phyloP scores from a whole-genome alignment of 2,888 invertebrate genomes.

The Lampropteryx suffumata region DNA sequence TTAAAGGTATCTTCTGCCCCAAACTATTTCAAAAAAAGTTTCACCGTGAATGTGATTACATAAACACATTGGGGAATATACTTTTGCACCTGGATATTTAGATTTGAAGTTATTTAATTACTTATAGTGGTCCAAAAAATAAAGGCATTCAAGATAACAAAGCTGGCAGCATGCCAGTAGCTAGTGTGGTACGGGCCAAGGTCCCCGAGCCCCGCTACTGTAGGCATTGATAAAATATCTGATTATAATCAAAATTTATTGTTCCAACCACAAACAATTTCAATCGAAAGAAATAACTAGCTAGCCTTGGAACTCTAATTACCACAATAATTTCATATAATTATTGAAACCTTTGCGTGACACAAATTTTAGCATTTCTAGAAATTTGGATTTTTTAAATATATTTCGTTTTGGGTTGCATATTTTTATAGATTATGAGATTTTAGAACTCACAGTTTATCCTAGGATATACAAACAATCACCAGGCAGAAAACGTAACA shows the following conservation, averaged over 20 bases:
- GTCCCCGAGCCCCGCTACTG: conserved; percentile 44
- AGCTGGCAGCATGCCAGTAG: conserved; percentile 58
- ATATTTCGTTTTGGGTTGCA: too few relatives aligned
- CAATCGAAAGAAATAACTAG: conserved; percentile 31
- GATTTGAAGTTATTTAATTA: too few relatives aligned
- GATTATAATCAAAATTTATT: conserved; percentile 57
- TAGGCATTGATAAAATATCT: conserved; percentile 36
- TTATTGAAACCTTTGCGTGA: conserved; percentile 2
- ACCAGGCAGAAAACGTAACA: too few relatives aligned
- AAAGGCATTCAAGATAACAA: conserved; percentile 45
- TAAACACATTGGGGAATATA: too few relatives aligned
- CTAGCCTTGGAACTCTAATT: conserved; percentile 8
- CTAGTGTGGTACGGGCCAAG: conserved; percentile 50
- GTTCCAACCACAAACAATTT: conserved; percentile 39
- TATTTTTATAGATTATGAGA: too few relatives aligned
- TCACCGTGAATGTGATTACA: too few relatives aligned
- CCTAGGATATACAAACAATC: too few relatives aligned
- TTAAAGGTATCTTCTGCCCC: too few relatives aligned
- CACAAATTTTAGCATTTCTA: neutral
- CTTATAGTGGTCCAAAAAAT: conserved; percentile 36
- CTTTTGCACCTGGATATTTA: too few relatives aligned
- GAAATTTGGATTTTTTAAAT: too few relatives aligned
- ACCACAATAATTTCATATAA: conserved; percentile 5
- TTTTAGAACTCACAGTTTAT: too few relatives aligned
- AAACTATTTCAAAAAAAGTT: too few relatives aligned